Evolutionary conservation across 2,888 invertebrate genomes (phyloP), one percentile per base, ranked within the genome.

Genomic region (Byasa hedistus): DNA sequence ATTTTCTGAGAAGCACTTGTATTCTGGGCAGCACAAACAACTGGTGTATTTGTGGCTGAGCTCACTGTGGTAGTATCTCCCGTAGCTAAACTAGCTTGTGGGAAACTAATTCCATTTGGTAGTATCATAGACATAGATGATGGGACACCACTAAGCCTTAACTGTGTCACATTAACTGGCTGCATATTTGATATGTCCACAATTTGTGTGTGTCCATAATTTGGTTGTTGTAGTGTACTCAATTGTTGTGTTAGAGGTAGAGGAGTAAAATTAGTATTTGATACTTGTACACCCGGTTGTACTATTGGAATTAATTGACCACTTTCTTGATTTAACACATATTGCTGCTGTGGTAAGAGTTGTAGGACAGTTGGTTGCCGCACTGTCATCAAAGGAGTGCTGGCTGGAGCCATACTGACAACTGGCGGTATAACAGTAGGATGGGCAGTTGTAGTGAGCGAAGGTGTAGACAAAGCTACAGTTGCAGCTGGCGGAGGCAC

Each of bases 51-150:
- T 0, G 86, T 89, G 0, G 91, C 91, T 0, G 91, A 84, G 67
- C 90, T 91, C 0, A 91, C 90, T 23, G 91, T 91, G 2, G 91
- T 91, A 2, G 86, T 85, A 65, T 91, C 91, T 24, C 83, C 81
- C 0, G 86, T 81, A 19, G 85, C 76, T 48, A 89, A 77, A 70
- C 83, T 89, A 0, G 87, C 86, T 82, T 90, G 91, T 1, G 90
- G 89, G 70, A 90, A 85, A 15, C 85, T 74, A 1, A 89, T 69
- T 0, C 90, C 87, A 75, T 91, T 91, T 0, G 89, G 91, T 51
- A 91, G 75, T 70, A 91, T 85, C 91, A 91, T 91, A 51, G 91
- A 90, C 91, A 91, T 91, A 21, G 91, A 89, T 48, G 89, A 87
- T 3, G 91, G 91, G 2, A 88, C 89, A 23, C 91, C 89, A 70